Percentiles rank a stretch among this genome's conserved stretches.
phyloP scores from a whole-genome alignment of 1,140 invertebrate genomes.

The Chrysopa pallens region DNA sequence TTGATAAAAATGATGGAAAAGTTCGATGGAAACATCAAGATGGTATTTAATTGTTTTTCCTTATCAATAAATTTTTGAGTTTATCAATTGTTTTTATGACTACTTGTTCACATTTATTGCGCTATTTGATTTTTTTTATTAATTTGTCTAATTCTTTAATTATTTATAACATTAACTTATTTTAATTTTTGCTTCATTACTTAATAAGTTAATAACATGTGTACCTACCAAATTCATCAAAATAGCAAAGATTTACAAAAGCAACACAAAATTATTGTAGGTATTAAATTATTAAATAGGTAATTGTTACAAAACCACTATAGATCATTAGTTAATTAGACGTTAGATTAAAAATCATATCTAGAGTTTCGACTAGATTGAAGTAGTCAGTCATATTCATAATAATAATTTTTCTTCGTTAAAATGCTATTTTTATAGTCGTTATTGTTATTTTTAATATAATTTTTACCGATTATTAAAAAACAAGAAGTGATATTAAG shows the following conservation, averaged over 20 bases:
- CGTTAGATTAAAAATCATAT: too few species aligned
- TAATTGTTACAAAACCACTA: too few species aligned
- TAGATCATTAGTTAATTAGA: too few species aligned
- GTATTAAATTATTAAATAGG: too few species aligned
- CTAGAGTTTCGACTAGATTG: too few species aligned
- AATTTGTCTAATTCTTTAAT: conserved; percentile 5
- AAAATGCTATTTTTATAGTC: too few species aligned
- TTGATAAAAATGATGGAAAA: conserved; percentile 65
- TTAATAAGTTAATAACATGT: too few species aligned
- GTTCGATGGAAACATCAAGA: conserved; percentile 81
- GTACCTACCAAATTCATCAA: conserved; percentile 2
- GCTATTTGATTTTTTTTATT: conserved; percentile 4
- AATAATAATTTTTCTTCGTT: too few species aligned
- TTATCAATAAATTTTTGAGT: background rate
- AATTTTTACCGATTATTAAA: too few species aligned
- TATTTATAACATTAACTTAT: background rate
- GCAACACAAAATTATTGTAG: too few species aligned
- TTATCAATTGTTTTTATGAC: background rate
- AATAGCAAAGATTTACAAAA: background rate
- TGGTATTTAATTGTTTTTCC: conserved; percentile 32
- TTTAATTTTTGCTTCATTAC: background rate
- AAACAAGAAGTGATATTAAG: conserved; percentile 1
- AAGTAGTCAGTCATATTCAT: too few species aligned
- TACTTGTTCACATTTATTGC: background rate
- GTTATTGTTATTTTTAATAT: too few species aligned